phyloP scores from a whole-genome alignment of 2,113 vertebrate species.

The Uropsilus gracilis region DNA sequence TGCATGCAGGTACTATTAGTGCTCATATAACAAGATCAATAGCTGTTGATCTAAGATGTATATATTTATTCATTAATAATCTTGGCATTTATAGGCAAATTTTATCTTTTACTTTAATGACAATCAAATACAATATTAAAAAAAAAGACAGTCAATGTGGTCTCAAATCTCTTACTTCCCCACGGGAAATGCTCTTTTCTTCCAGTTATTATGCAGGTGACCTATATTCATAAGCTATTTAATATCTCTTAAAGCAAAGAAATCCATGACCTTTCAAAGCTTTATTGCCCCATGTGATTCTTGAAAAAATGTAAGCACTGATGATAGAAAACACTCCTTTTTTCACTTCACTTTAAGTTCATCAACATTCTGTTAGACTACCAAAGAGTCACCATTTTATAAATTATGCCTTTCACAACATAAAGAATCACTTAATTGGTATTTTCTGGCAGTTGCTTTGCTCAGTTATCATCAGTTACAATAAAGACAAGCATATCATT shows the following conservation, averaged over 20 bases:
- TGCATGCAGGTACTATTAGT: slow-evolving; percentile 28
- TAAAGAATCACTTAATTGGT: slow-evolving; percentile 78
- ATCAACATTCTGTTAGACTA: slow-evolving; percentile 80
- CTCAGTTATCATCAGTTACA: slow-evolving; percentile 61
- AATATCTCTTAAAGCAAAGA: slow-evolving; percentile 75
- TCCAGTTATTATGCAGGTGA: slow-evolving; percentile 66
- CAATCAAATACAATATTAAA: slow-evolving; percentile 69
- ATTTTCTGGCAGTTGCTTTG: slow-evolving; percentile 71
- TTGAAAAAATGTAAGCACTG: slow-evolving; percentile 76
- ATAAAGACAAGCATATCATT: slow-evolving; percentile 17
- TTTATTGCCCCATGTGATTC: slow-evolving; percentile 55
- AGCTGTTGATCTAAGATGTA: slow-evolving; percentile 47
- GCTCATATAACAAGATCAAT: slow-evolving; percentile 45
- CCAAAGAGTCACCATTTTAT: slow-evolving; percentile 84
- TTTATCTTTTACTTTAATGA: slow-evolving; percentile 64
- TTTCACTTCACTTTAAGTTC: slow-evolving; percentile 81
- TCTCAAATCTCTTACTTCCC: slow-evolving; percentile 67
- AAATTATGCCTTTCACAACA: slow-evolving; percentile 73
- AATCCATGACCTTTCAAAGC: slow-evolving; percentile 78
- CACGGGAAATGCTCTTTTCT: slow-evolving; percentile 67
- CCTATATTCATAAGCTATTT: slow-evolving; percentile 82
- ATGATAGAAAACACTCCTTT: slow-evolving; percentile 70
- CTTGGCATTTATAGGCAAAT: slow-evolving; percentile 79
- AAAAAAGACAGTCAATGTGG: slow-evolving; percentile 74
- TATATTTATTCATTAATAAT: slow-evolving; percentile 62